These are phyloP conservation scores for Tetramorium simillimum DNA, from an alignment of 1,140 invertebrate species.

Conservation along the genomic window DNA sequence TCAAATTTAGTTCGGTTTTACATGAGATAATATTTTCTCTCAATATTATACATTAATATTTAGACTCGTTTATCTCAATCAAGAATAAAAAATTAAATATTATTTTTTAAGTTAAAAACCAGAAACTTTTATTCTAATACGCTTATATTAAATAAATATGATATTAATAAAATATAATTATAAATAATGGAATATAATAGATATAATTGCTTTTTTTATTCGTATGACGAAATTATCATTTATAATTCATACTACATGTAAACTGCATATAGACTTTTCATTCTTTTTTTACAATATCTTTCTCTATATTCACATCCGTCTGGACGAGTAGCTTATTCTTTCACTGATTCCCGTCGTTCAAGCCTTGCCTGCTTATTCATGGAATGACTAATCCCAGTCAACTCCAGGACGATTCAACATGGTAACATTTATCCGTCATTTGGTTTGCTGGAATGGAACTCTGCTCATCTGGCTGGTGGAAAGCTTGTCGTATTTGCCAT, in stretches of 20 bases:
- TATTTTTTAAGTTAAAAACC: neutral
- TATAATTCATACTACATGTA: neutral
- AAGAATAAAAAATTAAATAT: neutral
- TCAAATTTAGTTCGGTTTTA: neutral
- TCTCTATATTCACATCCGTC: neutral
- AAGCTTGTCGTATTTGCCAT: constrained; percentile 80
- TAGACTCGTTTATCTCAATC: neutral
- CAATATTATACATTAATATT: neutral
- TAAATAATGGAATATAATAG: too few relatives aligned
- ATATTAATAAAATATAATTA: neutral
- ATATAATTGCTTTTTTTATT: neutral
- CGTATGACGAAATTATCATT: neutral
- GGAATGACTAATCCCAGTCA: constrained; percentile 75
- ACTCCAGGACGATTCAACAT: constrained; percentile 67
- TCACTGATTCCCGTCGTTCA: constrained; percentile 30
- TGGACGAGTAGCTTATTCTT: constrained; percentile 32
- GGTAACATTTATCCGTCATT: constrained; percentile 75
- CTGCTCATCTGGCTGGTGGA: constrained; percentile 70
- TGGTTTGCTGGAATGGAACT: constrained; percentile 65
- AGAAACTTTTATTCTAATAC: neutral
- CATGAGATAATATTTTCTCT: neutral
- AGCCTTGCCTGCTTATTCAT: constrained; percentile 77
- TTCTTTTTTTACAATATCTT: neutral
- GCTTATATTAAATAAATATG: neutral
- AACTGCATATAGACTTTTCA: neutral